Base-by-base conservation (phyloP, 1,140 invertebrate genomes). In the Ditylenchus dipsaci region DNA sequence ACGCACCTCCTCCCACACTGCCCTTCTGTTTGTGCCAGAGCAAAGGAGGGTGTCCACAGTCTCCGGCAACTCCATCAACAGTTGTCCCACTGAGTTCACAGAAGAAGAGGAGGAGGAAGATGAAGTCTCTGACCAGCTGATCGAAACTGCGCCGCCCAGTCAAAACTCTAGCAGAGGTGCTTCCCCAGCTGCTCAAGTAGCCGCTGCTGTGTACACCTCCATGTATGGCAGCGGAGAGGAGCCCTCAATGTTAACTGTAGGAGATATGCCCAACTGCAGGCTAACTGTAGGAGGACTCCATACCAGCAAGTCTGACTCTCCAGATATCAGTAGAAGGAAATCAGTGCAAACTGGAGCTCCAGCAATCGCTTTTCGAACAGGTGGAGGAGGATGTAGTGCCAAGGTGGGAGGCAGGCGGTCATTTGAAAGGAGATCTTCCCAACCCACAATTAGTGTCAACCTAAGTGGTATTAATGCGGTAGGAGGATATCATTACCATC, bases 261-360 rank as follows among this genome's bases (percentile, higher is more conserved):
- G 49, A 19, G 49, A 53, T 5, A 53, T 53, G 49, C 3, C n/a
- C 49, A 26, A 53, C 15, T 19, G 23, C n/a, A 53, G 49, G 49
- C 49, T 26, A 53, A 38, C 3, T 53, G 23, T 53, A 21, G n/a
- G 49, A 26, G 49, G n/a, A 5, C 15, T 19, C 15, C 49, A 19
- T 21, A 3, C 49, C 3, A 38, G 33, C 33, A 38, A 38, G 11
- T 38, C 3, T 57, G 29, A 19, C 17, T 45, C 49, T 19, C 49
- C 49, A 15, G 68, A 70, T 15, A 30, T 70, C 19, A 43, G 27
- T 30, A 27, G 78, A 27, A 63, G 78, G 17, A 73, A 76, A 43
- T 80, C 78, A 9, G 74, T 80, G n/a, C 78, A 80, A 68, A 72
- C 75, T 13, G 79, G 71, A 9, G 79, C 80, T 42, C 78, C 78